Evolutionary conservation across 2,113 vertebrate genomes (phyloP).

Genomic region (Myanophis thanlyinensis): DNA sequence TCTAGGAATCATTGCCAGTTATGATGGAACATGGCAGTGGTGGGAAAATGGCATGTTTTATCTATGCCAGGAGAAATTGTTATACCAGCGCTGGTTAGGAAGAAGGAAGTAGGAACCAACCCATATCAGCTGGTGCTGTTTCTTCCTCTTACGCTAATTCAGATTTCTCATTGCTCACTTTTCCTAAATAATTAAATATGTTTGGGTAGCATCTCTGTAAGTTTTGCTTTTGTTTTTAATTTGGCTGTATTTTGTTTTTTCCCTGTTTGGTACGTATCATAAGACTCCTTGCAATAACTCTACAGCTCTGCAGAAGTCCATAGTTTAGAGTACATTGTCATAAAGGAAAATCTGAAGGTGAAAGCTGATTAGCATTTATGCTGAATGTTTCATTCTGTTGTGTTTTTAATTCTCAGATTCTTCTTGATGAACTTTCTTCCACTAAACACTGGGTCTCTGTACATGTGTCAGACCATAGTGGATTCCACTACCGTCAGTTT

Average conservation of each 20-base stretch:
- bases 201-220: background rate
- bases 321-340: background rate
- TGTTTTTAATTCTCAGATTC: slow-evolving; percentile 72
- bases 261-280: background rate
- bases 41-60: background rate
- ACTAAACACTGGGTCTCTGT: slow-evolving; percentile 90
- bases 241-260: background rate
- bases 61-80: background rate
- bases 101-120: background rate
- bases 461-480: slow-evolving; percentile 97
- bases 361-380: slow-evolving; percentile 29
- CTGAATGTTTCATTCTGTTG: slow-evolving; percentile 25
- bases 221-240: background rate
- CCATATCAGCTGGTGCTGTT: background rate
- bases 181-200: background rate
- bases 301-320: background rate
- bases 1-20: background rate
- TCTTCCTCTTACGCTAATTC: background rate
- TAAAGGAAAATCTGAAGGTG: background rate
- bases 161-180: background rate
- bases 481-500: slow-evolving; percentile 98
- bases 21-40: background rate
- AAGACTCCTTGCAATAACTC: background rate
- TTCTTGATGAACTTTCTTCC: slow-evolving; percentile 89
- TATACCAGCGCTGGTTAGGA: background rate